phyloP scores from a whole-genome alignment of 2,113 vertebrate species.

The Ia io region DNA sequence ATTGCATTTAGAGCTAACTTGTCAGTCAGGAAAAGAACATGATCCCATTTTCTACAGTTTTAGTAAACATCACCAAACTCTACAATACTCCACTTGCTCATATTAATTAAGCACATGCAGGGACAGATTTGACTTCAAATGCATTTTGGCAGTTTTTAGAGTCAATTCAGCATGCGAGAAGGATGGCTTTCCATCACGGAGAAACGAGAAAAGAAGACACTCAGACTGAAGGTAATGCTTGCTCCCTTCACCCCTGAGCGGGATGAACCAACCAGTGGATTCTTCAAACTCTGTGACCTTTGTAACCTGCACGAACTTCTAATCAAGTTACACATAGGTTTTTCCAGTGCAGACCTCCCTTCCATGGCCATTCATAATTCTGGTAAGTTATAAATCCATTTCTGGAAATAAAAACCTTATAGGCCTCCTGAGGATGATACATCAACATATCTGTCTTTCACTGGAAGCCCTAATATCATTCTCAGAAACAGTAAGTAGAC shows the following conservation, averaged over 20 bases:
- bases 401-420: background rate
- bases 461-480: background rate
- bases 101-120: background rate
- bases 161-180: background rate
- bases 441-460: background rate
- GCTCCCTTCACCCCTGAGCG: background rate
- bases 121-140: background rate
- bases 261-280: background rate
- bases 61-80: background rate
- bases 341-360: background rate
- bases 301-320: background rate
- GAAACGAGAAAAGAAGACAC: background rate
- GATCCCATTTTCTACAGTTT: background rate
- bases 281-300: background rate
- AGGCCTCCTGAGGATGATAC: background rate
- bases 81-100: background rate
- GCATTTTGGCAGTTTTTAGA: background rate
- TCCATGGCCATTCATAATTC: background rate
- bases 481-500: background rate
- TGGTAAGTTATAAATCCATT: background rate
- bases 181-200: background rate
- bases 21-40: background rate
- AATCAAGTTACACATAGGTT: background rate
- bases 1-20: background rate
- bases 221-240: background rate